A percentile compares a stretch with the other conserved stretches of the same genome.
Conservation (phyloP, 2,113 vertebrate species). For the Piaya cayana region DNA sequence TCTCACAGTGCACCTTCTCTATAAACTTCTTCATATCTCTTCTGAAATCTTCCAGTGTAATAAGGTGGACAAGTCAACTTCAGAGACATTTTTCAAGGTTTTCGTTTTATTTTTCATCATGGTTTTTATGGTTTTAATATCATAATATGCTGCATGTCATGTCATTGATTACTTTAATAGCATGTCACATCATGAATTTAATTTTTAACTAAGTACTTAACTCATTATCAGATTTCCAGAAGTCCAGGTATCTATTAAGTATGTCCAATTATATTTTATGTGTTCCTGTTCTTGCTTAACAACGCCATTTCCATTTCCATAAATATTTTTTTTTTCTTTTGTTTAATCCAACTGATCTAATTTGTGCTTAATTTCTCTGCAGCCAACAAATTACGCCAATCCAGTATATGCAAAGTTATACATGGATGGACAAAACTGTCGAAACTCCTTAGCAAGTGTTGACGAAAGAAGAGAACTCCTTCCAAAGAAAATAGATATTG, state of each 20-base stretch:
- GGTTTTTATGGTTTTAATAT: constrained; percentile 4
- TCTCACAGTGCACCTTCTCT: constrained; percentile 63
- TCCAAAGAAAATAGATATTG: constrained; percentile 99
- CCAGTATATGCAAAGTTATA: constrained; percentile 98
- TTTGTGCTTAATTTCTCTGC: constrained; percentile 34
- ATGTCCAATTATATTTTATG: constrained; percentile 6
- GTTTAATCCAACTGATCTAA: not conserved
- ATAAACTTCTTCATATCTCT: constrained; percentile 49
- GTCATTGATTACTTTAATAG: constrained; percentile 44
- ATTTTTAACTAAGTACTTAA: constrained; percentile 46
- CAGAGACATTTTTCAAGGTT: constrained; percentile 44
- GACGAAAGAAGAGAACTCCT: constrained; percentile 99
- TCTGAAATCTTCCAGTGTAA: constrained; percentile 41
- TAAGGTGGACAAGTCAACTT: constrained; percentile 43
- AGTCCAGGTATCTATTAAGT: constrained; percentile 29
- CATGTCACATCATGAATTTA: constrained; percentile 38
- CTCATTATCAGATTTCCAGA: constrained; percentile 41
- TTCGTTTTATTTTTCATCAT: not conserved
- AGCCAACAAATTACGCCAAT: constrained; percentile 98
- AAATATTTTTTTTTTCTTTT: not conserved
- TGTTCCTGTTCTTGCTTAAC: constrained; percentile 9
- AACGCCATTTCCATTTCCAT: constrained; percentile 37
- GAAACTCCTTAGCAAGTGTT: constrained; percentile 95
- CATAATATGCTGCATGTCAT: constrained; percentile 51
- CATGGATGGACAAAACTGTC: constrained; percentile 94